These are phyloP conservation scores for Sycobia sp. DNA, from an alignment of 1,140 invertebrate species.

Conservation along the genomic window DNA sequence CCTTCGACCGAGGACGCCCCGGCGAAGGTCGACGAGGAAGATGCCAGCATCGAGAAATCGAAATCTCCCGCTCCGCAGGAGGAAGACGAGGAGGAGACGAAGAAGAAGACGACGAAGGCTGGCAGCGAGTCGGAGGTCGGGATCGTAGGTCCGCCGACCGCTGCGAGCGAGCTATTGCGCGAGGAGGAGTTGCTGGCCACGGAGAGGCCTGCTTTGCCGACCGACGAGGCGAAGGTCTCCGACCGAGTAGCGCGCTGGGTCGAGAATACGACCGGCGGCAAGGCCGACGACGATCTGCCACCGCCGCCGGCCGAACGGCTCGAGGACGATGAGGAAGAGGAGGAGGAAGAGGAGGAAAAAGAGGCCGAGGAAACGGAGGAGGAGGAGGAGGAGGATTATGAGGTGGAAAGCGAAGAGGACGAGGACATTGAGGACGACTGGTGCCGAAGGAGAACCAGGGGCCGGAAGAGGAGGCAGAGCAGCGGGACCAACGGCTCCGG, in stretches of 20 bases:
- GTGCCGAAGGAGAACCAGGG: not conserved
- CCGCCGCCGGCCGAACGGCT: not conserved
- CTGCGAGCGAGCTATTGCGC: slow-evolving; percentile 43
- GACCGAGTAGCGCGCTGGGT: slow-evolving; percentile 53
- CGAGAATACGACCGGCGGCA: slow-evolving; percentile 44
- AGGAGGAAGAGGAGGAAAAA: slow-evolving; percentile 7
- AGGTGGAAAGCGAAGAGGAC: slow-evolving; percentile 32
- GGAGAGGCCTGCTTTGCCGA: slow-evolving; percentile 47
- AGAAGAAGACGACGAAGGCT: not conserved
- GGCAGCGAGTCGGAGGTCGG: slow-evolving; percentile 39
- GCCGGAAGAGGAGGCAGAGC: not conserved
- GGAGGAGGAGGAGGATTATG: slow-evolving; percentile 2
- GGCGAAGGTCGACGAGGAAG: not conserved
- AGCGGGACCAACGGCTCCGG: slow-evolving; percentile 15
- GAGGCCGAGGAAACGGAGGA: slow-evolving; percentile 4
- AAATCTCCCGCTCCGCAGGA: too few species aligned
- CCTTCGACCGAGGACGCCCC: not conserved
- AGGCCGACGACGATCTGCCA: slow-evolving; percentile 22
- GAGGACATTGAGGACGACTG: not conserved
- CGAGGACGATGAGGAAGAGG: slow-evolving; percentile 32
- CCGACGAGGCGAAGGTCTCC: slow-evolving; percentile 38
- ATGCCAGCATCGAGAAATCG: not conserved
- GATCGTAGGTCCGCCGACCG: slow-evolving; percentile 49
- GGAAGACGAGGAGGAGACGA: not conserved
- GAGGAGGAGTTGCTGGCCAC: slow-evolving; percentile 43